Base-by-base conservation (phyloP, 2,888 invertebrate species). In the Carterocephalus palaemon region DNA sequence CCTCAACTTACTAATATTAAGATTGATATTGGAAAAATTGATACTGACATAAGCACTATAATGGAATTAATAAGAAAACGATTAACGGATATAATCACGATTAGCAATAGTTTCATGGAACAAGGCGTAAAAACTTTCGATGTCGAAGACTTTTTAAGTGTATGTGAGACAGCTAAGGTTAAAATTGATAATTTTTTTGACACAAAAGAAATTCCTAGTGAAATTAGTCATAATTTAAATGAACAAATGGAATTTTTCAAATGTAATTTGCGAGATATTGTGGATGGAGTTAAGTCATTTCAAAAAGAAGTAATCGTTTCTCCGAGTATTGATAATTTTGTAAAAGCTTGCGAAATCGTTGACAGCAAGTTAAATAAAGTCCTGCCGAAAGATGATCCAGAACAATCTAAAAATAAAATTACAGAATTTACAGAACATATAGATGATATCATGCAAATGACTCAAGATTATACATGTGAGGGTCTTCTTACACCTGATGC, bases 391-490 rank as follows among this genome's bases (percentile, higher is more conserved):
- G 12, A 7, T 10, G 13, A 15, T 4, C 33, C 36, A 8, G 43
- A 51, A 3, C 39, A 48, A n/a, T 47, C 33, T 3, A 46, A 46
- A 36, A 41, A 32, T 5, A 8, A 39, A n/a, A 42, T 65, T 17
- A 17, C 51, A 17, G 38, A 56, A 24, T 49, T 73, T 1, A 59
- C 58, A 34, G 49, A 41, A n/a, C 59, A 67, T 12, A 55, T 70
- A 2, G 47, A 51, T 7, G 57, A 60, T 17, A 57, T 74, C 2
- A 54, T 60, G 17, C 45, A 59, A 32, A 51, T 63, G 13, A 61
- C 62, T 6, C 46, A 59, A 36, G 50, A 56, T 8, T 67, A 63
- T 28, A 54, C 58, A 52, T 34, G 48, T 3, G 54, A 63, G 49
- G 60, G 64, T 2, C 3, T 64, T 1, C 28, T 67, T 0, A 46